Percentiles rank a stretch among this genome's conserved stretches.
Conservation (phyloP, 2,888 invertebrate genomes). For the Iphiclides podalirius region DNA sequence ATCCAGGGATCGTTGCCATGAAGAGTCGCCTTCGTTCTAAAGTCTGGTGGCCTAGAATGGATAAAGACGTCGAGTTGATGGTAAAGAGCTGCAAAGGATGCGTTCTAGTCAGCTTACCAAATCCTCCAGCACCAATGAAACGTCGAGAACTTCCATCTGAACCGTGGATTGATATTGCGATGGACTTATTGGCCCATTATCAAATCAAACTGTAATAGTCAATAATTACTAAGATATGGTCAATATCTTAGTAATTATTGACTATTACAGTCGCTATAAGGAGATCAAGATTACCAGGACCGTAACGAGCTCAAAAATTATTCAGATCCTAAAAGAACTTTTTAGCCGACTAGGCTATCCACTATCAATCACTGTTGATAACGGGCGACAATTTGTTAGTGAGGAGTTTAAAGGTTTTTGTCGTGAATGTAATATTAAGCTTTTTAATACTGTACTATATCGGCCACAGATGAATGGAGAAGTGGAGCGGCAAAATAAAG, state of each 20-base stretch:
- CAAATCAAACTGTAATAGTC: too few relatives aligned
- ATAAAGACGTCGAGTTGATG: too few relatives aligned
- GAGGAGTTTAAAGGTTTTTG: slow-evolving; percentile 18
- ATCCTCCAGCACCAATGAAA: slow-evolving; percentile 25
- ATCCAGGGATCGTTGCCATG: too few relatives aligned
- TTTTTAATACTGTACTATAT: slow-evolving; percentile 28
- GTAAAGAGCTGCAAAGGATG: slow-evolving; percentile 32
- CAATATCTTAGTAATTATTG: slow-evolving; percentile 20
- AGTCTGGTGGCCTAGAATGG: slow-evolving; percentile 32
- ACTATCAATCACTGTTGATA: slow-evolving; percentile 24
- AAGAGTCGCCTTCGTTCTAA: slow-evolving; percentile 28
- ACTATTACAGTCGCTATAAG: slow-evolving; percentile 25
- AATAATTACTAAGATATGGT: slow-evolving; percentile 23
- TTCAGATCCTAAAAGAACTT: slow-evolving; percentile 19
- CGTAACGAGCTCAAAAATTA: slow-evolving; percentile 11
- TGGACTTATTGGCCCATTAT: slow-evolving; percentile 35
- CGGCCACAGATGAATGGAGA: slow-evolving; percentile 28
- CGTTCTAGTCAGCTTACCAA: slow-evolving; percentile 27
- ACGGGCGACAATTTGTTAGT: slow-evolving; percentile 25
- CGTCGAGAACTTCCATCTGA: slow-evolving; percentile 26
- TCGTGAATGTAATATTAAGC: not conserved
- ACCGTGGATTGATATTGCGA: slow-evolving; percentile 30
- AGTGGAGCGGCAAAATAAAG: slow-evolving; percentile 22
- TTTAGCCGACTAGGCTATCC: slow-evolving; percentile 26
- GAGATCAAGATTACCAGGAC: slow-evolving; percentile 19